phyloP scores from a whole-genome alignment of 2,113 vertebrate species.

The Ptilonorhynchus violaceus region DNA sequence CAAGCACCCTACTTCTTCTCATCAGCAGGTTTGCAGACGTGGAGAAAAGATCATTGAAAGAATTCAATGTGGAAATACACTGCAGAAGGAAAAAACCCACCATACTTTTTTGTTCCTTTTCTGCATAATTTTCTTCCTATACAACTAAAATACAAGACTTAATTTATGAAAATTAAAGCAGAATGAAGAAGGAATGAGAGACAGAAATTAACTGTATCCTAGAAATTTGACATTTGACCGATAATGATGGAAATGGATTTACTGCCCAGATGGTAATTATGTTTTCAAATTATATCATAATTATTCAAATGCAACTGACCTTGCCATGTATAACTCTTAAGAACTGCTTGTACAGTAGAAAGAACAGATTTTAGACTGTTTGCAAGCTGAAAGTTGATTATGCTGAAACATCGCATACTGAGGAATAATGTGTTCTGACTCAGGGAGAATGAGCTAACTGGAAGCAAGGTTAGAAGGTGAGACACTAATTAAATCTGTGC shows the following conservation, averaged over 20 bases:
- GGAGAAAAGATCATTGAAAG: background rate
- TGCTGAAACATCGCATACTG: background rate
- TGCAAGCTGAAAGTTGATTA: background rate
- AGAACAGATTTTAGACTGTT: background rate
- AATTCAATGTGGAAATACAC: background rate
- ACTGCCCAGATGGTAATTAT: conserved; percentile 11
- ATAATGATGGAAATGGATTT: conserved; percentile 4
- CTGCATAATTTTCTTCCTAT: background rate
- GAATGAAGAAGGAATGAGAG: background rate
- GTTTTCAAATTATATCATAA: conserved; percentile 31
- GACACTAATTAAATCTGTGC: background rate
- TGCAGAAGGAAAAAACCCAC: background rate
- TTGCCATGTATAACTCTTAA: background rate
- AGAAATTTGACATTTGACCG: background rate
- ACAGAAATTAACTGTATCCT: background rate
- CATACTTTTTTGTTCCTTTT: background rate
- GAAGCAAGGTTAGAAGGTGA: conserved; percentile 1
- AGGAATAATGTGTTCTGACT: conserved; percentile 22
- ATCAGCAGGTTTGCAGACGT: background rate
- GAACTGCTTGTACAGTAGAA: background rate
- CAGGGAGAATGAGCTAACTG: background rate
- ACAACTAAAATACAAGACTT: background rate
- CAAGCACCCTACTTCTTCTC: background rate
- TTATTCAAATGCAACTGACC: conserved; percentile 54
- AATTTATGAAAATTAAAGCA: conserved; percentile 5